Evolutionary conservation across 2,113 vertebrate species (phyloP).

Genomic region (Galeopterus variegatus): DNA sequence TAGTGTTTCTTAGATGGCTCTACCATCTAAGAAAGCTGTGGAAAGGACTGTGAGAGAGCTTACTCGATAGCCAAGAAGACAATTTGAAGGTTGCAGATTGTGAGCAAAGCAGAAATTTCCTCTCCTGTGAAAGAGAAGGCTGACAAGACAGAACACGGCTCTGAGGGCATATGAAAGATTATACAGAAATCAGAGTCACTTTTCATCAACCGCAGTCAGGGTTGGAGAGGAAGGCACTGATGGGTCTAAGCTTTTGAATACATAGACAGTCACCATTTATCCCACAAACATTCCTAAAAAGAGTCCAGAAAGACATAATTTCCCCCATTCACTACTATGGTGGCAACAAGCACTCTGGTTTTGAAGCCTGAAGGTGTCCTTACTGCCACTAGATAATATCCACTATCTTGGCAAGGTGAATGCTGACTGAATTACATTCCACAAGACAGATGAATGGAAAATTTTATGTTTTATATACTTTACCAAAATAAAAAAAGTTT

Average conservation of each 20-base stretch:
- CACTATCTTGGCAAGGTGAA: neutral
- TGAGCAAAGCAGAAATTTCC: slow-evolving; percentile 1
- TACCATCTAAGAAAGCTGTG: neutral
- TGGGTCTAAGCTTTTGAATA: slow-evolving; percentile 39
- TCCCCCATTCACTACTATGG: neutral
- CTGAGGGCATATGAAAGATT: slow-evolving; percentile 10
- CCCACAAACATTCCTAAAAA: neutral
- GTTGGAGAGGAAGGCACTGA: rapidly evolving
- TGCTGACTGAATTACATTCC: neutral
- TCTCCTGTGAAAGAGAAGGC: slow-evolving; percentile 42
- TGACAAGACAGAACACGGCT: neutral
- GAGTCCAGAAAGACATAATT: neutral
- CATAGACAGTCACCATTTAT: neutral
- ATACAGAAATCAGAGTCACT: neutral
- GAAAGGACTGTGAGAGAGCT: neutral
- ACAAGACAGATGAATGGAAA: neutral
- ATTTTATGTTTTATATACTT: neutral
- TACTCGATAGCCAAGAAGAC: neutral
- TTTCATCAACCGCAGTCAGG: neutral
- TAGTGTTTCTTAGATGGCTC: neutral
- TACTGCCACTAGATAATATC: neutral
- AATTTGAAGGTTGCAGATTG: neutral
- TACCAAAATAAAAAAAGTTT: slow-evolving; percentile 2
- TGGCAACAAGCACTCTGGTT: neutral
- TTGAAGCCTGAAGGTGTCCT: neutral